A percentile compares a stretch with the other conserved stretches of the same genome.
phyloP scores from a whole-genome alignment of 2,888 invertebrate genomes.

The Archips xylosteana region DNA sequence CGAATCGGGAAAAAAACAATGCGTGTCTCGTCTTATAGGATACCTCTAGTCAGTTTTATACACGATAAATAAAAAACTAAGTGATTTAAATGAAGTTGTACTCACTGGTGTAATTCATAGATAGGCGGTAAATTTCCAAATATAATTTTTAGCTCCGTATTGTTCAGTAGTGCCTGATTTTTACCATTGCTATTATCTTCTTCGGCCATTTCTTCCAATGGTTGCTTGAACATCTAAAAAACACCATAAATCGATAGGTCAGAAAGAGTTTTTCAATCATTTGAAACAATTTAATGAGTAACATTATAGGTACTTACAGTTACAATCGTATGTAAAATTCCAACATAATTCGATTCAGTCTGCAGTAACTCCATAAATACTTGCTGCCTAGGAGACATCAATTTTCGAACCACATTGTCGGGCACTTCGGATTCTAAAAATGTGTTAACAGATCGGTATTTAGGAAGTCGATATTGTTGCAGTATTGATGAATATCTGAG shows the following conservation, averaged over 20 bases:
- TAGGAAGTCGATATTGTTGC: neutral
- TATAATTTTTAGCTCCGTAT: slow-evolving; percentile 96
- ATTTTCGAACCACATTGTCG: slow-evolving; percentile 88
- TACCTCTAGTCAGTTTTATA: too few species aligned
- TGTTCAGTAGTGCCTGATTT: slow-evolving; percentile 91
- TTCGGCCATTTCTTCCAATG: slow-evolving; percentile 94
- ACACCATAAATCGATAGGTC: neutral
- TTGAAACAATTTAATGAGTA: neutral
- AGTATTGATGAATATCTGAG: neutral
- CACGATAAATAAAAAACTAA: neutral
- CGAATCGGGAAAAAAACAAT: too few species aligned
- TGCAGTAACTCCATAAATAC: slow-evolving; percentile 96
- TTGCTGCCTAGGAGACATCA: slow-evolving; percentile 91
- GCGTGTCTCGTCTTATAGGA: too few species aligned
- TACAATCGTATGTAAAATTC: slow-evolving; percentile 96
- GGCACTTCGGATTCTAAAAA: slow-evolving; percentile 82
- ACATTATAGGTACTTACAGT: slow-evolving; percentile 87
- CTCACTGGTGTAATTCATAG: slow-evolving; percentile 95
- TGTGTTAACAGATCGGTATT: neutral
- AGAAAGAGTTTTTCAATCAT: neutral
- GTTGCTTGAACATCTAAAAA: slow-evolving; percentile 95
- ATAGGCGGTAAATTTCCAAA: slow-evolving; percentile 98
- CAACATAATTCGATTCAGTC: slow-evolving; percentile 99
- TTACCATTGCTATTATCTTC: slow-evolving; percentile 88
- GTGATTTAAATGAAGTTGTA: slow-evolving; percentile 42